These are phyloP conservation scores for Drosophila dives DNA, from an alignment of 2,888 invertebrate genomes.

Conservation along the genomic window DNA sequence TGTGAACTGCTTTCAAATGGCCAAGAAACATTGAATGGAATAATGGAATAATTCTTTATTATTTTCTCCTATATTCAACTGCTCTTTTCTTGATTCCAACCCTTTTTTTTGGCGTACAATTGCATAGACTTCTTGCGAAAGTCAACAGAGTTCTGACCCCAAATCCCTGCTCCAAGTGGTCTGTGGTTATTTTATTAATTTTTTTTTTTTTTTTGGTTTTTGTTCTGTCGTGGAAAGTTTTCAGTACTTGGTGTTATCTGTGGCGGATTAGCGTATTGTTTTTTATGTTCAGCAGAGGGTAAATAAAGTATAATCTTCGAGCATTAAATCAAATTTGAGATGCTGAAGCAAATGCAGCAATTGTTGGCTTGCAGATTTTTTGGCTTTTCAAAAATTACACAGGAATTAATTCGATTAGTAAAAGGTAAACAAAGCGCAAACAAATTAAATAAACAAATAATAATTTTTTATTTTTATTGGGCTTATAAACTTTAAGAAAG, in stretches of 20 bases:
- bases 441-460: not conserved
- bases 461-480: not conserved
- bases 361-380: not conserved
- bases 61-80: not conserved
- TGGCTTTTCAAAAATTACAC: not conserved
- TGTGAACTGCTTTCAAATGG: not conserved
- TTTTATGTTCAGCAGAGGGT: not conserved
- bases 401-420: not conserved
- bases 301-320: slow-evolving; percentile 3
- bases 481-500: not conserved
- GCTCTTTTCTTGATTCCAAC: not conserved
- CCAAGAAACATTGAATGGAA: not conserved
- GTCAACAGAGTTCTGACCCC: not conserved
- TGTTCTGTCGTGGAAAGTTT: slow-evolving; percentile 22
- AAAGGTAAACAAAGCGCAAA: not conserved
- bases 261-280: slow-evolving; percentile 7
- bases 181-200: not conserved
- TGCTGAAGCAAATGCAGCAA: not conserved
- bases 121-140: not conserved
- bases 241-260: slow-evolving; percentile 17
- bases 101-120: not conserved
- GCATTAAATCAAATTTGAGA: not conserved
- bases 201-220: not conserved
- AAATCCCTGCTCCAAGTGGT: not conserved
- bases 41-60: not conserved